Evolutionary conservation across 2,888 invertebrate genomes (phyloP), one percentile per base, ranked within the genome.

Genomic region (Caenorhabditis virilis): DNA sequence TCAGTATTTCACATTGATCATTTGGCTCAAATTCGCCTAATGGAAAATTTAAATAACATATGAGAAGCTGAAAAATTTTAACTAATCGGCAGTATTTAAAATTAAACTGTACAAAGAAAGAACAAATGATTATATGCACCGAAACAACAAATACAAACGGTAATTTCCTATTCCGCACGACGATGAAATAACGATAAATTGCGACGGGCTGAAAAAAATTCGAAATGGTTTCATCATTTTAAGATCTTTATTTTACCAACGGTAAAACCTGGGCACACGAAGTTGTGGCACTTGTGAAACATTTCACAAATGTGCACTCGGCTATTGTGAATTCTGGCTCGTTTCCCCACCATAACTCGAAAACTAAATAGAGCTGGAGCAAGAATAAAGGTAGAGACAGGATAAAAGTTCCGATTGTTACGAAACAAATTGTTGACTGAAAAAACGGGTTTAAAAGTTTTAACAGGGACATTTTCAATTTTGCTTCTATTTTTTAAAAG

Each of bases 131-230:
- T 20, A 50, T 38, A 45, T 62, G 62, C 6, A 56, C 48, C 20
- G 49, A 56, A 41, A 56, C 36, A 25, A 62, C 62, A 49, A 62
- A 62, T 43, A 45, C 47, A 45, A 52, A 48, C 7, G 56, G 45
- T 36, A 62, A 7, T 39, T 62, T 62, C n/a, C 22, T 15, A 26
- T 62, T 62, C 42, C 51, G 56, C 35, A 62, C 62, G 30, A 62
- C 62, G n/a, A 62, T 56, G 48, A 62, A 62, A 52, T 57, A 62
- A 25, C 62, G 48, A 49, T 57, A 62, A 30, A 62, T 62, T 33
- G 62, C 62, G 16, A 62, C 62, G 3, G 62, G 56, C 62, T 62
- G 62, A n/a, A 57, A 62, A 18, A 11, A 18, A 16, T 26, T 38
- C 11, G n/a, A n/a, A n/a, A n/a, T n/a, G 16, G 18, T 22, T 18